Evolutionary conservation across 1,140 invertebrate genomes (phyloP).

Genomic region (Andricus grossulariae): DNA sequence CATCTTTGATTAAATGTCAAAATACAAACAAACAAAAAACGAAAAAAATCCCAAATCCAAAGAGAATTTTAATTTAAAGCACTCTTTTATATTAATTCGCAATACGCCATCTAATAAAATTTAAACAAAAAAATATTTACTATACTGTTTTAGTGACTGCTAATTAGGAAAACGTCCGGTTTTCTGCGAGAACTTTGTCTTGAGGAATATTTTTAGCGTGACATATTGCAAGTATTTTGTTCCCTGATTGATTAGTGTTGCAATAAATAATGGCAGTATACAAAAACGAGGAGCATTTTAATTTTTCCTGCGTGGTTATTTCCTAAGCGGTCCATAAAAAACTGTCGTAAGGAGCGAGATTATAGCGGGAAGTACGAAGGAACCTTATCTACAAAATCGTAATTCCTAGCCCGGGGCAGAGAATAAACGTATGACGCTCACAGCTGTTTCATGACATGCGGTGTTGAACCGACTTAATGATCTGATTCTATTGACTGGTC

Average conservation of each 20-base stretch:
- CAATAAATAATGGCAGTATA: constrained; percentile 2
- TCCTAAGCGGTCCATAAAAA: neutral
- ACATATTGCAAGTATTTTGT: constrained; percentile 7
- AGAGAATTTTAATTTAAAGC: too few species aligned
- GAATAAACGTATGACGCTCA: neutral
- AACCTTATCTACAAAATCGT: constrained; percentile 16
- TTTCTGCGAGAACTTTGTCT: too few species aligned
- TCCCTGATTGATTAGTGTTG: constrained; percentile 25
- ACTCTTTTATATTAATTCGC: too few species aligned
- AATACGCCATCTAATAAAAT: too few species aligned
- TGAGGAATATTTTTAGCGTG: neutral
- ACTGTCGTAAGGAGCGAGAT: neutral
- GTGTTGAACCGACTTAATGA: neutral
- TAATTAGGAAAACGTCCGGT: too few species aligned
- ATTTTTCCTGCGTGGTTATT: neutral
- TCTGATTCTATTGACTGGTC: neutral
- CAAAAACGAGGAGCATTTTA: neutral
- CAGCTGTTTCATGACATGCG: neutral
- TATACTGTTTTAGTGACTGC: too few species aligned
- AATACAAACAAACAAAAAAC: too few species aligned
- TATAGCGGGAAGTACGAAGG: neutral
- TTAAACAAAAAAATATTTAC: too few species aligned
- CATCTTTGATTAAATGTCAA: constrained; percentile 18
- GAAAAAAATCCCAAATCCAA: neutral
- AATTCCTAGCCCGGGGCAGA: neutral